Conservation (phyloP, 2,797 vertebrate species). For the Cottoperca gobio region DNA sequence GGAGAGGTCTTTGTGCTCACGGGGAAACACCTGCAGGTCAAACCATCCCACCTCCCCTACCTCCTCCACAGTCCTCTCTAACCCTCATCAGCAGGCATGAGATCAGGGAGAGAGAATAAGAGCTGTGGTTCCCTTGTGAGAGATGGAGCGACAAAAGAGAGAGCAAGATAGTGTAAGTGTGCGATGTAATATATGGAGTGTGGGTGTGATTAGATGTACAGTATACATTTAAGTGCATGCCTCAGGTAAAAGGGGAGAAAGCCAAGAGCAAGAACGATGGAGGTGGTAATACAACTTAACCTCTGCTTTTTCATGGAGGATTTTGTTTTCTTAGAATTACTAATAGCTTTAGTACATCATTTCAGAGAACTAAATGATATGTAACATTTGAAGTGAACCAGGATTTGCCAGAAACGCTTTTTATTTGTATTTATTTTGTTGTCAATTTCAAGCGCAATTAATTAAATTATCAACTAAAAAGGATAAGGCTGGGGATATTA, state of each 20-base stretch:
- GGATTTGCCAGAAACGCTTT: not conserved
- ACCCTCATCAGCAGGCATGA: conserved; percentile 81
- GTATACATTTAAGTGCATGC: conserved; percentile 33
- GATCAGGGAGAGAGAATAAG: conserved; percentile 63
- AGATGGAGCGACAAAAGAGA: conserved; percentile 48
- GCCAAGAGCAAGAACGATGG: conserved; percentile 1
- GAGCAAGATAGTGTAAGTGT: conserved; percentile 37
- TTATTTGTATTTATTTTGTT: not conserved
- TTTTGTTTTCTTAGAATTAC: not conserved
- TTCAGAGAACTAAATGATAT: not conserved
- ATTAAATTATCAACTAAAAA: not conserved
- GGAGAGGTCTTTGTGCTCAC: conserved; percentile 79
- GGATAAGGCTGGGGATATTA: not conserved
- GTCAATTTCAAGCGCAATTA: not conserved
- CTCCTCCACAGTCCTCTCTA: conserved; percentile 61
- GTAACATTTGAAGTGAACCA: not conserved
- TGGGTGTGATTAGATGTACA: conserved; percentile 47
- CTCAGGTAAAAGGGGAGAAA: conserved; percentile 18
- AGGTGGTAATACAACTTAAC: conserved; percentile 33
- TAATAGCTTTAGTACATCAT: not conserved
- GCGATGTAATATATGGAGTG: conserved; percentile 48
- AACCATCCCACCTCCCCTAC: conserved; percentile 63
- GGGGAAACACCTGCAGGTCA: conserved; percentile 84
- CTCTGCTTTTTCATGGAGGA: conserved; percentile 20
- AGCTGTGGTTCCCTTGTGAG: conserved; percentile 49